Evolutionary conservation across 2,888 invertebrate genomes (phyloP), one percentile per base, ranked within the genome.

Genomic region (Papilio gigon): DNA sequence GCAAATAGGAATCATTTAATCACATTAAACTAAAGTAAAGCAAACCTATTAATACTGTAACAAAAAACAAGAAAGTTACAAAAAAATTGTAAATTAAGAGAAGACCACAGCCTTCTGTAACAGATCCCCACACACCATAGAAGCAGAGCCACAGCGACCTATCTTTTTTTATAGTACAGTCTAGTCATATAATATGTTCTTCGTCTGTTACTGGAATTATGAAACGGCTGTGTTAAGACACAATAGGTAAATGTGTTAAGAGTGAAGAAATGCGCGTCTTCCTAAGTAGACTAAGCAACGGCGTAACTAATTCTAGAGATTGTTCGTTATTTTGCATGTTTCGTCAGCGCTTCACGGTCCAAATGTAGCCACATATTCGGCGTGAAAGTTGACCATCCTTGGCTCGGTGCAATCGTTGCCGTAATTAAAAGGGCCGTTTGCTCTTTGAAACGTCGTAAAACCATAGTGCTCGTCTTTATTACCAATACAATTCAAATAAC

Each of bases 311-410:
- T 90, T 89, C 87, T 84, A 81, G 87, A 90, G 91, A 91, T 91
- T 89, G 91, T 92, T 84, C 87, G 84, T 89, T 89, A 90, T 91
- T 92, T 91, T 91, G 90, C 91, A 91, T 91, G 90, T 92, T 91
- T 91, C 91, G 91, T 90, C 88, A 90, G 89, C 86, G 80, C 87
- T 92, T 89, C 89, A 92, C 90, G 92, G 89, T 92, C 91, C 84
- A 85, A 86, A 90, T 90, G 85, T 76, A 79, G 72, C 77, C 71
- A 75, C 77, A 76, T 81, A 85, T 86, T 88, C 82, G 81, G 62
- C 88, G 89, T 87, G 90, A 90, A 90, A 91, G 90, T 89, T 84
- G 83, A 82, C 82, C 84, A 85, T 86, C 86, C 87, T 80, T 77
- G 77, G 77, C 75, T 73, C 27, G 53, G 27, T 53, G 68, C 63